Conservation (phyloP, 2,113 vertebrate genomes). For the Formicarius rufipectus region DNA sequence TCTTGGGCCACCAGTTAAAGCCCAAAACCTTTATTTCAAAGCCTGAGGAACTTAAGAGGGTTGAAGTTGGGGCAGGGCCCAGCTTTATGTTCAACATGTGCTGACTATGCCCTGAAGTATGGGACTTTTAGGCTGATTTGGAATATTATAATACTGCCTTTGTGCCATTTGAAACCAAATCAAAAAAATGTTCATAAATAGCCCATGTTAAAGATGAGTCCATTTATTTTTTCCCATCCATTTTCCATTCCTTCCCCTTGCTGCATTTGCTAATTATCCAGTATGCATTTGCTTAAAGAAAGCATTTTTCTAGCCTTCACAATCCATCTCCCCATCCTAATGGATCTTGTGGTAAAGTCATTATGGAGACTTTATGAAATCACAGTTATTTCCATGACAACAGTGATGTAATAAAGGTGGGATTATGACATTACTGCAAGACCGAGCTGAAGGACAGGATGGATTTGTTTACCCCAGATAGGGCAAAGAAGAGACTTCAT, state of each 20-base stretch:
- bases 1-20: background rate
- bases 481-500: constrained; percentile 35
- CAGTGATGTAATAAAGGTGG: constrained; percentile 65
- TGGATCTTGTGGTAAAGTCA: constrained; percentile 68
- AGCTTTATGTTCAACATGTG: background rate
- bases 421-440: constrained; percentile 69
- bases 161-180: constrained; percentile 3
- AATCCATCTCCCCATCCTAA: constrained; percentile 64
- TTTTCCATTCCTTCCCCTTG: constrained; percentile 38
- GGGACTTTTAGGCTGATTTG: background rate
- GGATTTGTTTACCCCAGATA: constrained; percentile 62
- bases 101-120: background rate
- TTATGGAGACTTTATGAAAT: constrained; percentile 63
- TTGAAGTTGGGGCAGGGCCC: background rate
- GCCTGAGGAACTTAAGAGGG: background rate
- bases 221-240: constrained; percentile 40
- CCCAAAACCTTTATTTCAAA: background rate
- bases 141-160: background rate
- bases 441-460: constrained; percentile 58
- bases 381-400: constrained; percentile 71
- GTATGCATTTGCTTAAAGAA: constrained; percentile 54
- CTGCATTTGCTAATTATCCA: constrained; percentile 48
- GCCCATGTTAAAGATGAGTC: background rate
- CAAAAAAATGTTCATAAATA: constrained; percentile 39
- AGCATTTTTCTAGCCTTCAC: constrained; percentile 47